Conservation (phyloP, 1,140 invertebrate genomes). For the Orius laevigatus region DNA sequence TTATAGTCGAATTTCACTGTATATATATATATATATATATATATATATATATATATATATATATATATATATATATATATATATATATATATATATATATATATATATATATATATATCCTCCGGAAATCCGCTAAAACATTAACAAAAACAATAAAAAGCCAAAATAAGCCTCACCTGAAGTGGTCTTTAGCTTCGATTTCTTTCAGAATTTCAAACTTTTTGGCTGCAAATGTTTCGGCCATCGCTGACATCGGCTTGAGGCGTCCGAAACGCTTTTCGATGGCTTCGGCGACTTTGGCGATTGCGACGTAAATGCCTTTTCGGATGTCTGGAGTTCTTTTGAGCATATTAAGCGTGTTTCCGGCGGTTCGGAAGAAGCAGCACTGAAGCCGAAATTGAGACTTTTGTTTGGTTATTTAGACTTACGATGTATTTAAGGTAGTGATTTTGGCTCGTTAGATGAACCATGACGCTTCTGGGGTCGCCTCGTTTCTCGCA, state of each 20-base stretch:
- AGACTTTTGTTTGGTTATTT: constrained; percentile 1
- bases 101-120: no score
- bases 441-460: constrained; percentile 53
- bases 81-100: no score
- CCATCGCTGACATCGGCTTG: constrained; percentile 35
- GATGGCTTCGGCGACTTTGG: constrained; percentile 38
- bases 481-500: constrained; percentile 59
- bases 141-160: neutral
- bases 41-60: no score
- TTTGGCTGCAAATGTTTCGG: constrained; percentile 34
- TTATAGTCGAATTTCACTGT: no score
- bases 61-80: no score
- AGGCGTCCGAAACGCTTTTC: constrained; percentile 42
- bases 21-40: no score
- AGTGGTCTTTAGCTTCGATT: constrained; percentile 22
- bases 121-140: no score
- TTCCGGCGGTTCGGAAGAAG: constrained; percentile 20
- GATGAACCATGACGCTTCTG: constrained; percentile 53
- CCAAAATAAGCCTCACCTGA: constrained; percentile 22
- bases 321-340: constrained; percentile 9
- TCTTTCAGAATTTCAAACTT: constrained; percentile 33
- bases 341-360: constrained; percentile 18
- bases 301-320: constrained; percentile 17
- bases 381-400: constrained; percentile 12
- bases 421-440: constrained; percentile 35